These are phyloP conservation scores for Myxocyprinus asiaticus DNA, from an alignment of 2,113 vertebrate species.

Conservation along the genomic window DNA sequence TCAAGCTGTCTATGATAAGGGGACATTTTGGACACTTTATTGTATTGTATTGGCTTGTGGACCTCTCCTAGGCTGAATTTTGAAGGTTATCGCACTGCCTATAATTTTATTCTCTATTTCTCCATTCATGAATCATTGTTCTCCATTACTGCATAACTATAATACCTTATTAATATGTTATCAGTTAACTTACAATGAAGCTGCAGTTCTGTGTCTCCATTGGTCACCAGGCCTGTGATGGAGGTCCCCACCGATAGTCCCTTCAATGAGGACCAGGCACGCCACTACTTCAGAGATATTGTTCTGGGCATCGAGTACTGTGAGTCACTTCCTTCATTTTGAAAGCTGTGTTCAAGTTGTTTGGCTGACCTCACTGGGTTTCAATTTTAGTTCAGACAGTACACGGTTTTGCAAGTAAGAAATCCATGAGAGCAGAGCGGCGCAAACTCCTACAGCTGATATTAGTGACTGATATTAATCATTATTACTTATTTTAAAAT, in stretches of 20 bases:
- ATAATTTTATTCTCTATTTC: no score
- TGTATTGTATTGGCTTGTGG: no score
- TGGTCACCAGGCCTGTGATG: constrained; percentile 86
- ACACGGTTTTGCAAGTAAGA: not conserved
- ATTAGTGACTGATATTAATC: not conserved
- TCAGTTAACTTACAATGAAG: not conserved
- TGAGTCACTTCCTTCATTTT: constrained; percentile 74
- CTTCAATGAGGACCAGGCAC: constrained; percentile 88
- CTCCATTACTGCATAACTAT: no score
- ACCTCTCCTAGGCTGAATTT: no score
- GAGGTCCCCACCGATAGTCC: constrained; percentile 89
- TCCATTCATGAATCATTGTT: no score
- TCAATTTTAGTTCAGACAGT: not conserved
- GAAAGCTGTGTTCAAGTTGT: not conserved
- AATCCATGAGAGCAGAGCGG: not conserved
- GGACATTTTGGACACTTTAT: no score
- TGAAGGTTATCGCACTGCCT: no score
- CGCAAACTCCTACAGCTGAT: constrained; percentile 4
- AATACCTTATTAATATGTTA: not conserved
- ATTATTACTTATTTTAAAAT: constrained; percentile 21
- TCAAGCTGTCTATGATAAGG: no score
- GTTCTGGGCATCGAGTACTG: constrained; percentile 95
- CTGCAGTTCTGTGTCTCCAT: constrained; percentile 27
- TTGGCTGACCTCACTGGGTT: not conserved
- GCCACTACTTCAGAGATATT: constrained; percentile 90